Evolutionary conservation across 2,797 vertebrate species (phyloP).

Genomic region (Mormyrops boulengeri): DNA sequence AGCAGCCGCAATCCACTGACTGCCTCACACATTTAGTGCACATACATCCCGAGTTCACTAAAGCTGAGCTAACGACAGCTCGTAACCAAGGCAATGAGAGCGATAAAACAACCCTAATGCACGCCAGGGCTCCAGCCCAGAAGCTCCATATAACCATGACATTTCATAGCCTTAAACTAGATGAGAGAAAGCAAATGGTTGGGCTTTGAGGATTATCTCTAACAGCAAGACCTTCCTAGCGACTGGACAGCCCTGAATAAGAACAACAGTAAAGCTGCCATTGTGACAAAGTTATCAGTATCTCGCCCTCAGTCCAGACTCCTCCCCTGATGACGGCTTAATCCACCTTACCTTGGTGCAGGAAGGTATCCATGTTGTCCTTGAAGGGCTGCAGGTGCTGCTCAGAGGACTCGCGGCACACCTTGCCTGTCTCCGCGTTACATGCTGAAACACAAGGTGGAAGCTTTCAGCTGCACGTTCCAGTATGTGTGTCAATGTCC

Average conservation of each 20-base stretch:
- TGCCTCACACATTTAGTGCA: neutral
- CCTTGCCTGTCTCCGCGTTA: constrained; percentile 82
- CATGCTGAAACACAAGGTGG: constrained; percentile 61
- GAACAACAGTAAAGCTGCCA: neutral
- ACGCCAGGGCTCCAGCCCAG: constrained; percentile 7
- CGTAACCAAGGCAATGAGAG: neutral
- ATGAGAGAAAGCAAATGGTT: neutral
- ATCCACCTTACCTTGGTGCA: constrained; percentile 72
- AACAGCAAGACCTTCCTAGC: neutral
- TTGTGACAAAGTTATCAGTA: neutral
- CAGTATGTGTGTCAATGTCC: no score
- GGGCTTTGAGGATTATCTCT: neutral
- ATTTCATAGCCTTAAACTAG: neutral
- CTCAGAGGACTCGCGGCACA: constrained; percentile 78
- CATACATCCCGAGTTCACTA: neutral
- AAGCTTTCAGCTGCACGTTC: neutral
- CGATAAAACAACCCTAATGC: constrained; percentile 24
- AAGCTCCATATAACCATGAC: neutral
- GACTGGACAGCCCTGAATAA: neutral
- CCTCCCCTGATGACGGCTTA: neutral
- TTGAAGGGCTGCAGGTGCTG: constrained; percentile 93
- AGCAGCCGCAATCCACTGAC: neutral
- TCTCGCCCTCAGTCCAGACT: neutral
- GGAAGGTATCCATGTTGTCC: constrained; percentile 87
- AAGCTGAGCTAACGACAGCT: neutral